These are phyloP conservation scores for Centrocercus urophasianus DNA, from an alignment of 2,113 vertebrate species.

Conservation along the genomic window DNA sequence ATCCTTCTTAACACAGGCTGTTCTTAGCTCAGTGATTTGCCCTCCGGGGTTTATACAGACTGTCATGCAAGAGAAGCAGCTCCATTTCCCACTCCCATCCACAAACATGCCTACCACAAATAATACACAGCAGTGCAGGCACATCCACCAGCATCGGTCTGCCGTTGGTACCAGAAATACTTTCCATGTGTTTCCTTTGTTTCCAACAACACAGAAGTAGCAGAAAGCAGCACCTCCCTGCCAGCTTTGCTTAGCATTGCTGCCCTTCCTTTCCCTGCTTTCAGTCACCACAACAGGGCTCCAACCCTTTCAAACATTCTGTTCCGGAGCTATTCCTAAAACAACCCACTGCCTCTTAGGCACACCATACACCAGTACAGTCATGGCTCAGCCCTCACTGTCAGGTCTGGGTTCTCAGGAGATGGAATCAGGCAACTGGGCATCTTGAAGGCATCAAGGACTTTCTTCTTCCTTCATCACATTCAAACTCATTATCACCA, in stretches of 20 bases:
- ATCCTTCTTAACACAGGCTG: background rate
- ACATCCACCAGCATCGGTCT: background rate
- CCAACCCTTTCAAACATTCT: background rate
- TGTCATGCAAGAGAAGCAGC: background rate
- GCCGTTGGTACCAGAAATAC: background rate
- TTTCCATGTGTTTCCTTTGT: background rate
- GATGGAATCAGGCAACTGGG: background rate
- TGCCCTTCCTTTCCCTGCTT: background rate
- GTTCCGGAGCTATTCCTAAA: background rate
- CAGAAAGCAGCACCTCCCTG: background rate
- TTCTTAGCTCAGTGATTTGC: background rate
- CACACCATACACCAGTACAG: background rate
- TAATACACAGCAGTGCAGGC: background rate
- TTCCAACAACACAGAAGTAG: background rate
- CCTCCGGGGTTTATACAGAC: background rate
- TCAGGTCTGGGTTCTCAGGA: background rate
- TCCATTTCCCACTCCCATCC: background rate
- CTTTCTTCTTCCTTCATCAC: background rate
- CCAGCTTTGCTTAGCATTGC: background rate
- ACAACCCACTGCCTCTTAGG: background rate
- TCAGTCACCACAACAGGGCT: background rate
- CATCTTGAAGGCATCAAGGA: background rate
- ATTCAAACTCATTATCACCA: background rate
- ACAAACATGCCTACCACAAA: background rate
- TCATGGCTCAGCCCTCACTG: background rate